Conservation (phyloP, 1,140 invertebrate genomes). For the Lamellibrachia luymesi region DNA sequence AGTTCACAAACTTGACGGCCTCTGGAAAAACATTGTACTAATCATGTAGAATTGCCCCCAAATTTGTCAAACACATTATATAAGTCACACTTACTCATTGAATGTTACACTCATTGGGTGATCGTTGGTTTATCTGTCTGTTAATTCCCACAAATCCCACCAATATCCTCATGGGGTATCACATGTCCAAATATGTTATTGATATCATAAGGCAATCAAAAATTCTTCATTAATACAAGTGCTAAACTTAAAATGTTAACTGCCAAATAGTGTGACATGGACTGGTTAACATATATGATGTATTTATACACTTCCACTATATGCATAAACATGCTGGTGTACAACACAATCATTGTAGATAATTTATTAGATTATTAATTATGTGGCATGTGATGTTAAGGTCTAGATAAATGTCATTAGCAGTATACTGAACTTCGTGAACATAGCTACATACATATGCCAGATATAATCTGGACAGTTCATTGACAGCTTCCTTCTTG, state of each 20-base stretch:
- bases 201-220: background rate
- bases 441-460: background rate
- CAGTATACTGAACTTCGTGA: background rate
- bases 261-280: too few relatives aligned
- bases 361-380: background rate
- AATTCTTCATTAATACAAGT: background rate
- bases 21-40: conserved; percentile 33
- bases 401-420: background rate
- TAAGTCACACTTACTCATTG: background rate
- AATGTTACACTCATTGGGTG: too few relatives aligned
- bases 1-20: conserved; percentile 72
- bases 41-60: background rate
- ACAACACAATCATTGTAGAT: background rate
- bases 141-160: background rate
- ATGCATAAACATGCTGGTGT: background rate
- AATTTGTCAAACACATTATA: background rate
- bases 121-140: background rate
- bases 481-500: too few relatives aligned
- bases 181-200: background rate
- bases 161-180: background rate
- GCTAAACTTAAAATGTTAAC: too few relatives aligned
- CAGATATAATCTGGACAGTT: background rate
- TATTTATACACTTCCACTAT: too few relatives aligned
- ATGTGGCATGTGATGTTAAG: too few relatives aligned
- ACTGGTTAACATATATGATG: too few relatives aligned